These are phyloP conservation scores for Hypotaenidia philippensis DNA, from an alignment of 2,797 vertebrate species.

Conservation along the genomic window DNA sequence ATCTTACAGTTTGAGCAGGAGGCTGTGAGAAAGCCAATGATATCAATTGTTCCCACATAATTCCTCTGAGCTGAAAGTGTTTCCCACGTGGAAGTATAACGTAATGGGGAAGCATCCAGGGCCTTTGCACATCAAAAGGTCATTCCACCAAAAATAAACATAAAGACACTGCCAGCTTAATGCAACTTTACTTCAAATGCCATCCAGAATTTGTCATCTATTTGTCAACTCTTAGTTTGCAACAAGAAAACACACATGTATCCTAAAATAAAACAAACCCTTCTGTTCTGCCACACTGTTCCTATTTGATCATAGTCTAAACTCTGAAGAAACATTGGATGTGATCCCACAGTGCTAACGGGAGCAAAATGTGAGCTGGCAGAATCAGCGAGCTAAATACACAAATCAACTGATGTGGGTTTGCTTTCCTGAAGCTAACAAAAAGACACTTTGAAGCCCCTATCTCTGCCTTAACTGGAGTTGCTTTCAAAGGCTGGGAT, in stretches of 20 bases:
- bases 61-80: neutral
- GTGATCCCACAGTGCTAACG: neutral
- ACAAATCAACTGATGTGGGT: neutral
- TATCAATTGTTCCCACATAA: neutral
- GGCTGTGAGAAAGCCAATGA: neutral
- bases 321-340: neutral
- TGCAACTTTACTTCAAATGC: constrained; percentile 60
- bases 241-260: neutral
- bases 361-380: constrained; percentile 26
- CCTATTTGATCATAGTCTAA: neutral
- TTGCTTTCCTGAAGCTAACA: neutral
- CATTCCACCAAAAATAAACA: constrained; percentile 70
- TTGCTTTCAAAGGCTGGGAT: neutral
- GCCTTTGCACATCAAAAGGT: constrained; percentile 49
- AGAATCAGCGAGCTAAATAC: neutral
- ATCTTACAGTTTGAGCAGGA: neutral
- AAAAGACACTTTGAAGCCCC: neutral
- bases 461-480: neutral
- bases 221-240: constrained; percentile 45
- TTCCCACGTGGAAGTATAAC: constrained; percentile 20
- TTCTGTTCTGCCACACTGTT: neutral
- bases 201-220: constrained; percentile 61
- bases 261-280: neutral
- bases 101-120: constrained; percentile 29
- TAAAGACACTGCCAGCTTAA: constrained; percentile 46